phyloP scores from a whole-genome alignment of 2,113 vertebrate genomes.

The Lota lota region DNA sequence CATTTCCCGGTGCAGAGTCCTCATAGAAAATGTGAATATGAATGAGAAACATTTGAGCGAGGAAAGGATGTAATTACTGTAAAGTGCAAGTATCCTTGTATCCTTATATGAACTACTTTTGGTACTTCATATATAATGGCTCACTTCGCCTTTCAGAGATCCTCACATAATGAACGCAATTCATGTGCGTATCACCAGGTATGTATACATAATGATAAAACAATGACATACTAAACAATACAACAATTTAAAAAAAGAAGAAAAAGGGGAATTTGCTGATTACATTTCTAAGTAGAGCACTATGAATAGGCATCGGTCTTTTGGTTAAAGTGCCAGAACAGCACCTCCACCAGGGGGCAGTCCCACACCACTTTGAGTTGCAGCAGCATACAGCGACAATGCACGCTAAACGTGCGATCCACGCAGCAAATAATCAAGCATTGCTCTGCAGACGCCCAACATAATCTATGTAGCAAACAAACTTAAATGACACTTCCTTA shows the following conservation, averaged over 20 bases:
- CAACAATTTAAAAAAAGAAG: not conserved
- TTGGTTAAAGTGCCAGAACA: slow-evolving; percentile 8
- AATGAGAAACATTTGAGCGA: too few relatives aligned
- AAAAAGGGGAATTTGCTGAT: not conserved
- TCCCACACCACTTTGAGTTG: slow-evolving; percentile 8
- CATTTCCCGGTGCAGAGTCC: slow-evolving; percentile 34
- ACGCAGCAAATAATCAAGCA: not conserved
- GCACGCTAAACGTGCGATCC: too few relatives aligned
- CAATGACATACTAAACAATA: slow-evolving; percentile 27
- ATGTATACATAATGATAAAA: slow-evolving; percentile 12
- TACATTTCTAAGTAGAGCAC: slow-evolving; percentile 7
- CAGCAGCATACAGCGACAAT: not conserved
- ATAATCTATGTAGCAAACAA: not conserved
- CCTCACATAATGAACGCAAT: not conserved
- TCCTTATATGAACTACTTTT: slow-evolving; percentile 10
- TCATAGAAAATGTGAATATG: slow-evolving; percentile 20
- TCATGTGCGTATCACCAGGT: slow-evolving; percentile 10
- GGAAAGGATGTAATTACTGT: too few relatives aligned
- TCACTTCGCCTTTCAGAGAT: too few relatives aligned
- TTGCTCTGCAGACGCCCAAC: not conserved
- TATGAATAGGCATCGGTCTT: slow-evolving; percentile 15
- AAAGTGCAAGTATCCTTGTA: too few relatives aligned
- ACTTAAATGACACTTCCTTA: slow-evolving; percentile 2
- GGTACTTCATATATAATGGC: too few relatives aligned
- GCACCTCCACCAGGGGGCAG: slow-evolving; percentile 29